These are phyloP conservation scores for Chloroceryle aenea DNA, from an alignment of 2,113 vertebrate species.

Conservation along the genomic window DNA sequence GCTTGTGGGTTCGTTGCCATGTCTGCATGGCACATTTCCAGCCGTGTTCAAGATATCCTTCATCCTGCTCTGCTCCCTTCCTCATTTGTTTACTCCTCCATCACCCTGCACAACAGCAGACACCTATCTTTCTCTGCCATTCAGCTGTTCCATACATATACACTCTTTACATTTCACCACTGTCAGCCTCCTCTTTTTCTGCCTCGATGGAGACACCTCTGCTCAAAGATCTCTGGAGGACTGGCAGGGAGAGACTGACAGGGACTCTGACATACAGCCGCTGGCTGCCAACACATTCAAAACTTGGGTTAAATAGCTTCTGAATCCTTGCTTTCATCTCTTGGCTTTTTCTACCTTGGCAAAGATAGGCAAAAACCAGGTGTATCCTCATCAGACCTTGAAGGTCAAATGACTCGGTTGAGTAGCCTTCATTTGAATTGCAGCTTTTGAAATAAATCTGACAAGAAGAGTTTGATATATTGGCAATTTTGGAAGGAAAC, in stretches of 20 bases:
- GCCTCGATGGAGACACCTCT: not conserved
- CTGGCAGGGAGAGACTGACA: not conserved
- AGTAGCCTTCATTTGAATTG: not conserved
- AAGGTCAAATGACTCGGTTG: not conserved
- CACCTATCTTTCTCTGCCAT: constrained; percentile 1
- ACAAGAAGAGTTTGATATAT: not conserved
- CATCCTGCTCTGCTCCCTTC: not conserved
- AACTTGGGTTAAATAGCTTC: constrained; percentile 3
- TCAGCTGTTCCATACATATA: not conserved
- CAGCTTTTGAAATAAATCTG: not conserved
- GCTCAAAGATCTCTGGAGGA: not conserved
- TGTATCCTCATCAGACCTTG: not conserved
- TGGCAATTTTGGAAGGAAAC: not conserved
- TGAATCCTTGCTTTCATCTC: not conserved
- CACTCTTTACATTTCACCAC: not conserved
- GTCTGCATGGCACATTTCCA: not conserved
- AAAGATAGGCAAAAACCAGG: not conserved
- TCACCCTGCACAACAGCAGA: not conserved
- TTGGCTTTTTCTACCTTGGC: not conserved
- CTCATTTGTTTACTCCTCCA: constrained; percentile 10
- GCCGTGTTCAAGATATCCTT: not conserved
- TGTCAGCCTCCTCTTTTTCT: constrained; percentile 10
- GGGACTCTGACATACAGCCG: not conserved
- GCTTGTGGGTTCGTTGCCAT: accelerated
- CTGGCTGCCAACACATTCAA: not conserved